Evolutionary conservation across 2,797 vertebrate genomes (phyloP).

Genomic region (Halcyon chelicuti): DNA sequence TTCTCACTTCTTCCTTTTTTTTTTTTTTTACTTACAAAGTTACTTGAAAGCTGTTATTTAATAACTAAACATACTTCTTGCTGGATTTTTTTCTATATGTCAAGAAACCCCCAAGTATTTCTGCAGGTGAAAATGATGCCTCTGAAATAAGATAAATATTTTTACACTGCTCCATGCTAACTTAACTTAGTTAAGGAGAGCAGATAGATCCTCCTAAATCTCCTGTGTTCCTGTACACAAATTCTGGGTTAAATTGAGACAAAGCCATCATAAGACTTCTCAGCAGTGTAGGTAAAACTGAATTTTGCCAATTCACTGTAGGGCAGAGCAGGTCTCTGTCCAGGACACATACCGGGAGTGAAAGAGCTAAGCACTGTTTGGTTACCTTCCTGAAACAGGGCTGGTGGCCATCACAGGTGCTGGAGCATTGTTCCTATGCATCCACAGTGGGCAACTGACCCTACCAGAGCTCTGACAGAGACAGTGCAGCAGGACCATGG

Average conservation of each 20-base stretch:
- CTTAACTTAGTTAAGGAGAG: neutral
- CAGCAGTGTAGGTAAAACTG: neutral
- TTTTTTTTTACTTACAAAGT: neutral
- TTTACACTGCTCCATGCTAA: neutral
- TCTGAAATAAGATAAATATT: neutral
- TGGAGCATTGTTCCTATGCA: accelerated
- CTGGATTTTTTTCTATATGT: neutral
- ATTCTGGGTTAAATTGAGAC: neutral
- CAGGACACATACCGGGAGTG: neutral
- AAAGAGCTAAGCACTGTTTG: neutral
- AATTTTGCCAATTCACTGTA: neutral
- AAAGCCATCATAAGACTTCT: neutral
- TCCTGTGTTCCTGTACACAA: neutral
- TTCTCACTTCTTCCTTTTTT: neutral
- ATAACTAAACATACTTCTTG: neutral
- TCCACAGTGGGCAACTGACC: neutral
- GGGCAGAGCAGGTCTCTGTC: neutral
- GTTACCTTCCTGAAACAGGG: neutral
- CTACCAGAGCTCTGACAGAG: neutral
- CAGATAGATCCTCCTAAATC: neutral
- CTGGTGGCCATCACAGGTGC: no score
- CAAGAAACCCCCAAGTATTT: neutral
- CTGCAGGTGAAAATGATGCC: neutral
- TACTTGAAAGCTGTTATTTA: neutral
- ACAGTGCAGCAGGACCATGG: accelerated